Conservation (phyloP, 2,113 vertebrate genomes). For the Bos indicus region DNA sequence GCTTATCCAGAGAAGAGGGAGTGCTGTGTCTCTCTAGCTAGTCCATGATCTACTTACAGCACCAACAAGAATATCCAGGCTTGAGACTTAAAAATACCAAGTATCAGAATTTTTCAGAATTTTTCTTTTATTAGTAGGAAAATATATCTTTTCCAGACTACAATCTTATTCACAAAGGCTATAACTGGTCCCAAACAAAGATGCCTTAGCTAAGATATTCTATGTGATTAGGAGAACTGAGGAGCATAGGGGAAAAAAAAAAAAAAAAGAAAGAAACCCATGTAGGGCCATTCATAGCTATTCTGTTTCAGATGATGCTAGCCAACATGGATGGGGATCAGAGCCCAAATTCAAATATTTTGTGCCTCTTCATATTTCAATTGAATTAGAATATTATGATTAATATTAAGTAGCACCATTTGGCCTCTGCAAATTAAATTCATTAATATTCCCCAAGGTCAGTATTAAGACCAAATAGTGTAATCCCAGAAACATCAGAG, state of each 20-base stretch:
- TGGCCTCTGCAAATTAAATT: background rate
- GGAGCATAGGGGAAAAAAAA: background rate
- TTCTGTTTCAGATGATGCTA: background rate
- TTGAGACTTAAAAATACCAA: background rate
- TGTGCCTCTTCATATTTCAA: background rate
- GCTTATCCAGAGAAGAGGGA: background rate
- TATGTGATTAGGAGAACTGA: background rate
- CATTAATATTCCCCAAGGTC: background rate
- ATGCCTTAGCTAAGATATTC: background rate
- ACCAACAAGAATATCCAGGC: background rate
- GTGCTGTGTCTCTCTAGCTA: slow-evolving; percentile 25
- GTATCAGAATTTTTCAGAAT: background rate
- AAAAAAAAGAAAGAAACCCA: background rate
- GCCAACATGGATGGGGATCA: background rate
- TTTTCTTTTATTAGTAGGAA: background rate
- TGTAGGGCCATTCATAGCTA: background rate
- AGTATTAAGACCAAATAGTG: background rate
- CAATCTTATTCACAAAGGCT: background rate
- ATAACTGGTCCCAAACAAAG: background rate
- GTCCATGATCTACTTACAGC: background rate
- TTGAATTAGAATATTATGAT: slow-evolving; percentile 15
- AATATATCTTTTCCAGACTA: background rate
- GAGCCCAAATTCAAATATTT: background rate
- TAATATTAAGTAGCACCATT: slow-evolving; percentile 4
- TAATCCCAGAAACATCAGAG: background rate